Conservation (phyloP, 2,888 invertebrate genomes). For the Steinernema hermaphroditum region DNA sequence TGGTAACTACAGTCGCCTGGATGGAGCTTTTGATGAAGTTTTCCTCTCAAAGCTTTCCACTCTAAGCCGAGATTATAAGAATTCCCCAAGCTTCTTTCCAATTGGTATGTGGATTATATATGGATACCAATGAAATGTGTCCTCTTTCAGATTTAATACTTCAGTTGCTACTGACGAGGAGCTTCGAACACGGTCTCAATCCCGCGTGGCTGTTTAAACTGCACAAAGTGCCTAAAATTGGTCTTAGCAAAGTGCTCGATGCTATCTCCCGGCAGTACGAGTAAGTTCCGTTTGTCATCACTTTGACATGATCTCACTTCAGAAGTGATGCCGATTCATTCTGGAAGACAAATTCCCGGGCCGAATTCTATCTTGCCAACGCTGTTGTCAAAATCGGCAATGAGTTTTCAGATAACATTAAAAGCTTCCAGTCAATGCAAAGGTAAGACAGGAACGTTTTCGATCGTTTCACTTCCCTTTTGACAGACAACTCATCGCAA, state of each 20-base stretch:
- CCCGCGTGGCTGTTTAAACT: not conserved
- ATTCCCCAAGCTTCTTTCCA: conserved; percentile 2
- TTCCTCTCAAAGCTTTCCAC: not conserved
- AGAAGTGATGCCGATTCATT: conserved; percentile 45
- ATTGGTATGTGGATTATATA: no score
- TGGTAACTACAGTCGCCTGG: not conserved
- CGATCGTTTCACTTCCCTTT: not conserved
- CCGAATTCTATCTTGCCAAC: conserved; percentile 28
- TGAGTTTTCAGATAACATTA: not conserved
- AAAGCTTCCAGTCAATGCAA: not conserved
- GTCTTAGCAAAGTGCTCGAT: not conserved
- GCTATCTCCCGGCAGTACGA: not conserved
- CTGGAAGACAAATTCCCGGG: conserved; percentile 52
- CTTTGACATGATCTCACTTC: not conserved
- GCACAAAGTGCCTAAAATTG: not conserved
- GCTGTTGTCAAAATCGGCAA: not conserved
- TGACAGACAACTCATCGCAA: not conserved
- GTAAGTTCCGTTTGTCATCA: not conserved
- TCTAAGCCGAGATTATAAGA: not conserved
- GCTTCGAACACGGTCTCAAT: not conserved
- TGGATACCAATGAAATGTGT: no score
- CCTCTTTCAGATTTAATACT: not conserved
- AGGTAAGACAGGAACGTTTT: conserved; percentile 1
- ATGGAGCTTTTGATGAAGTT: not conserved
- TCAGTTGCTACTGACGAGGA: not conserved